phyloP scores from a whole-genome alignment of 2,113 vertebrate genomes.

The Nesogale talazaci region DNA sequence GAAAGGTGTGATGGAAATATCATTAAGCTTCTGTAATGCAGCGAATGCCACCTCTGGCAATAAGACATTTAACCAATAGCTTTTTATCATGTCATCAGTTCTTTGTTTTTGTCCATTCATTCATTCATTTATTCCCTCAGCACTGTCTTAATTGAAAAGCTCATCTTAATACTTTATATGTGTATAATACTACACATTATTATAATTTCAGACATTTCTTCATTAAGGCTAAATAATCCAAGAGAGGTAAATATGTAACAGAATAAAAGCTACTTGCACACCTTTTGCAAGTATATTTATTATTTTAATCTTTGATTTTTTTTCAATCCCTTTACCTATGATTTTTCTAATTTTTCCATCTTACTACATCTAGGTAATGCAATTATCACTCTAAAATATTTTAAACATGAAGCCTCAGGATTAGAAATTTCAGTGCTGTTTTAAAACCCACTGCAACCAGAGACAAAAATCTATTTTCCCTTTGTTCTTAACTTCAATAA shows the following conservation, averaged over 20 bases:
- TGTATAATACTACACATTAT: background rate
- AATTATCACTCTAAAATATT: background rate
- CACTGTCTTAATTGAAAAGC: background rate
- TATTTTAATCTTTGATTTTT: background rate
- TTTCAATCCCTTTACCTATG: background rate
- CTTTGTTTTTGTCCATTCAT: background rate
- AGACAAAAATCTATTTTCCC: background rate
- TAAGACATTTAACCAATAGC: background rate
- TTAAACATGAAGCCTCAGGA: no score
- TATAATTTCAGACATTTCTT: slow-evolving; percentile 5
- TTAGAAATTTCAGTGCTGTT: background rate
- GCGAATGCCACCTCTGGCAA: background rate
- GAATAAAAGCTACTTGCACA: background rate
- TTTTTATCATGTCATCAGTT: background rate
- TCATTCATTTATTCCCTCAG: background rate
- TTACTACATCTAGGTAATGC: background rate
- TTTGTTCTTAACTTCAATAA: background rate
- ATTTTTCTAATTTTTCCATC: background rate
- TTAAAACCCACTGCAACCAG: background rate
- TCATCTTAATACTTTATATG: background rate
- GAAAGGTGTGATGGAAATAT: background rate
- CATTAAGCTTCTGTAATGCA: background rate
- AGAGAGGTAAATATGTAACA: background rate
- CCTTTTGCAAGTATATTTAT: background rate
- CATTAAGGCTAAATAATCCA: slow-evolving; percentile 3